phyloP scores from a whole-genome alignment of 2,113 vertebrate genomes.

The Leptobrachium ailaonicum region DNA sequence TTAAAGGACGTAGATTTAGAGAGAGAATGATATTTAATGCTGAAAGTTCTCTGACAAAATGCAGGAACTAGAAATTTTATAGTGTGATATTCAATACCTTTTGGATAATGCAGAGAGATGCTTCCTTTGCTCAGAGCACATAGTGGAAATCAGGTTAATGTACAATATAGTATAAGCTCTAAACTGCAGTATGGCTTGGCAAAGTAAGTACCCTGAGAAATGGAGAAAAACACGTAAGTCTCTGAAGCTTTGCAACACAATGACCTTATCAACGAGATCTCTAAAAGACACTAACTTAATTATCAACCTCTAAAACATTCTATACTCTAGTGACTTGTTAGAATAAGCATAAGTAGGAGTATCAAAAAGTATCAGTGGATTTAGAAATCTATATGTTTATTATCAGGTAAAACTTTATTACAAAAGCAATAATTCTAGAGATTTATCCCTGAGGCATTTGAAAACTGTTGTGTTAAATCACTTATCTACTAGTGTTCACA shows the following conservation, averaged over 20 bases:
- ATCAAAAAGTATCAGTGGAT: conserved; percentile 30
- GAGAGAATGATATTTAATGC: conserved; percentile 6
- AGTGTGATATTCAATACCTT: not conserved
- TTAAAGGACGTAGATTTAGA: not conserved
- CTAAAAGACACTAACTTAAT: conserved; percentile 43
- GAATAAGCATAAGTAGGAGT: conserved; percentile 32
- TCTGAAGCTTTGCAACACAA: conserved; percentile 20
- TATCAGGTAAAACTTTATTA: conserved; percentile 29
- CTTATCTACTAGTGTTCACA: too few relatives aligned
- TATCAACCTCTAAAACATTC: conserved; percentile 36
- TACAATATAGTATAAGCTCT: conserved; percentile 21
- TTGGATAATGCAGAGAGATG: not conserved
- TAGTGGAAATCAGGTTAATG: conserved; percentile 19
- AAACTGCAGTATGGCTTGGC: not conserved
- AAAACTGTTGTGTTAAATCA: too few relatives aligned
- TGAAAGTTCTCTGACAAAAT: not conserved
- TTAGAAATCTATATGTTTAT: conserved; percentile 33
- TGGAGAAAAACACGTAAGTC: conserved; percentile 6
- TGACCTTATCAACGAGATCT: conserved; percentile 39
- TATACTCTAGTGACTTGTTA: conserved; percentile 38
- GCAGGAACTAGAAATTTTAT: not conserved
- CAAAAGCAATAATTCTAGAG: not conserved
- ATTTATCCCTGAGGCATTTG: not conserved
- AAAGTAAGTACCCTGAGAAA: conserved; percentile 1
- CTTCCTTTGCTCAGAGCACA: not conserved